A percentile compares a stretch with the other conserved stretches of the same genome.
Conservation (phyloP, 2,888 invertebrate species). For the Baronia brevicornis region DNA sequence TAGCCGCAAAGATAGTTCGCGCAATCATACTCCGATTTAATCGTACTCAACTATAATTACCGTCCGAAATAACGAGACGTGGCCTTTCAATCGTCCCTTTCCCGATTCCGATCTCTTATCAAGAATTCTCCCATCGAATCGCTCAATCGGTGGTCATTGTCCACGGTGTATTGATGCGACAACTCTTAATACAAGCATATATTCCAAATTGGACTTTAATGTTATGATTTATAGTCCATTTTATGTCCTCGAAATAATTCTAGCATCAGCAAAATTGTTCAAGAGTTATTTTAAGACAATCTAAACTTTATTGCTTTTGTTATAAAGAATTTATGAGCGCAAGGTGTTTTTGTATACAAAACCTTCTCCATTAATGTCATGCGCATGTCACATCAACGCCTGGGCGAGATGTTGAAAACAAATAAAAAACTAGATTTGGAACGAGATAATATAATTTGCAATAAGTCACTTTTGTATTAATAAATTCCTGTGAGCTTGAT, state of each 20-base stretch:
- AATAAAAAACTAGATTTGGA: conserved; percentile 8
- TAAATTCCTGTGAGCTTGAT: conserved; percentile 4
- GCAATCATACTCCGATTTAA: conserved; percentile 7
- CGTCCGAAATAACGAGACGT: conserved; percentile 46
- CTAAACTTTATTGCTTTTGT: conserved; percentile 1
- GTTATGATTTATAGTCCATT: conserved; percentile 1
- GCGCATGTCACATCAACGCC: conserved; percentile 46
- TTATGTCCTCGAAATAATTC: background rate
- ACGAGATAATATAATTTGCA: conserved; percentile 9
- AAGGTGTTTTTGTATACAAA: background rate
- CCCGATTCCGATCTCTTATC: conserved; percentile 45
- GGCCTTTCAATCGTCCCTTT: conserved; percentile 38
- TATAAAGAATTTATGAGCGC: background rate
- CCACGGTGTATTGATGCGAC: conserved; percentile 41
- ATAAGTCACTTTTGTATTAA: conserved; percentile 11
- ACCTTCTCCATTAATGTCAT: conserved; percentile 35
- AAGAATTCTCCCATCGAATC: conserved; percentile 42
- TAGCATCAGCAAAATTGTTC: conserved; percentile 3
- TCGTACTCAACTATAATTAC: conserved; percentile 36
- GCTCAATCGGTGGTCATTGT: conserved; percentile 56
- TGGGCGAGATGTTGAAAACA: conserved; percentile 15
- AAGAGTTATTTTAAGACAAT: background rate
- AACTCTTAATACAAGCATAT: conserved; percentile 20
- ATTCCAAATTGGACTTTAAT: conserved; percentile 6
- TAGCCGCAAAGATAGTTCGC: too few relatives aligned